Base-by-base conservation (phyloP, 2,888 invertebrate genomes). In the Nebria brevicollis region DNA sequence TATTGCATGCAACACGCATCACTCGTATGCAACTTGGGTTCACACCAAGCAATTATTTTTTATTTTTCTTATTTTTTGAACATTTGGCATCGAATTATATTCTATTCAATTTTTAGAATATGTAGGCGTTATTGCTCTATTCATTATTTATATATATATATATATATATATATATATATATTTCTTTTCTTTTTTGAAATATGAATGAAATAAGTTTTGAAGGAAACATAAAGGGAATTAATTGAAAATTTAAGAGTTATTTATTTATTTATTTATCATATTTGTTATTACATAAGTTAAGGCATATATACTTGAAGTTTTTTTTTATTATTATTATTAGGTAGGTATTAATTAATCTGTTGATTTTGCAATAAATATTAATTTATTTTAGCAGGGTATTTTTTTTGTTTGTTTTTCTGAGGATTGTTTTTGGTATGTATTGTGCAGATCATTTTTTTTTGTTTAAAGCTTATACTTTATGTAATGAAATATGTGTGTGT, bases 231-330 rank as follows among this genome's bases (percentile, higher is more conserved):
- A 54, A 7, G 54, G 13, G 0, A 54, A 54, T 11, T 2, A 3
- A 54, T 11, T 13, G 13, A 54, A 11, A 2, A 54, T 25, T 66
- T 65, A 42, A 81, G 81, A 70, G 68, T 81, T 75, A 81, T 81
- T 76, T 64, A 15, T 81, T 81, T 81, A 81, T 81, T 81, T 11
- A 54, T 54, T 13, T 7, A 72, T 76, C 70, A 80, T 80, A 80
- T 76, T 76, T 81, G 75, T 76, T 76, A 81, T 54, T 81, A 81
- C 81, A 81, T 81, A 81, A 76, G 76, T 81, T 81, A 81, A 81
- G 81, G 81, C 81, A 81, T 81, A 81, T 81, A 81, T 72, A 81
- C 64, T 76, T 72, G 66, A 77, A 76, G 72, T n/a, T 76, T 70
- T n/a, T 34, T 43, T 64, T 54, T 54, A 11, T 54, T 54, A 54